Conservation (phyloP, 2,888 invertebrate species). For the Idaea biselata region DNA sequence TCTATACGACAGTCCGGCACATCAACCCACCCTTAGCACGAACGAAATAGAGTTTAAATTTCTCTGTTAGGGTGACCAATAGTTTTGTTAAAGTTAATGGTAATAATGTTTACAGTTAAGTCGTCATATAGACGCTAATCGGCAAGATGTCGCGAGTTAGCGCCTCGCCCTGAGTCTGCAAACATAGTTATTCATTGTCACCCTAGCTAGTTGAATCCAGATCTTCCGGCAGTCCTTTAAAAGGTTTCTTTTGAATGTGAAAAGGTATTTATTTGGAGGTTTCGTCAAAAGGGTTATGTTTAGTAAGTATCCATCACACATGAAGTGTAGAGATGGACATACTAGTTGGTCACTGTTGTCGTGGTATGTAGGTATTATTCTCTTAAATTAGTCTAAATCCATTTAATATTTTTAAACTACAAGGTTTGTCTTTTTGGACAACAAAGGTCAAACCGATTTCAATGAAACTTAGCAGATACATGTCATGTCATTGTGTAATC, state of each 20-base stretch:
- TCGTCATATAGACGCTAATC: slow-evolving; percentile 74
- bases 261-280: neutral
- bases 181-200: slow-evolving; percentile 74
- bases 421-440: too few species aligned
- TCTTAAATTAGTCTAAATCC: too few species aligned
- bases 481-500: too few species aligned
- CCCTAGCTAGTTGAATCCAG: slow-evolving; percentile 46
- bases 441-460: too few species aligned
- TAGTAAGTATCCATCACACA: neutral
- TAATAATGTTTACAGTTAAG: slow-evolving; percentile 77
- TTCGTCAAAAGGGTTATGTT: neutral
- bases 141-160: slow-evolving; percentile 74
- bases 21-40: slow-evolving; percentile 16
- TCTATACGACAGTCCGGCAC: neutral
- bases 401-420: too few species aligned
- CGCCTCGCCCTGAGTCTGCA: slow-evolving; percentile 78
- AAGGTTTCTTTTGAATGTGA: slow-evolving; percentile 19
- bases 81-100: slow-evolving; percentile 47
- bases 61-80: slow-evolving; percentile 35
- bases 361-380: too few species aligned
- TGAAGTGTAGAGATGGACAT: neutral
- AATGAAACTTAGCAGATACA: too few species aligned
- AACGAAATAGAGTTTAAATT: slow-evolving; percentile 26
- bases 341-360: neutral
- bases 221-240: slow-evolving; percentile 42